Percentiles rank a stretch among this genome's conserved stretches.
These are phyloP conservation scores for Oxystoma pomonae DNA, from an alignment of 2,888 invertebrate species.

Conservation along the genomic window DNA sequence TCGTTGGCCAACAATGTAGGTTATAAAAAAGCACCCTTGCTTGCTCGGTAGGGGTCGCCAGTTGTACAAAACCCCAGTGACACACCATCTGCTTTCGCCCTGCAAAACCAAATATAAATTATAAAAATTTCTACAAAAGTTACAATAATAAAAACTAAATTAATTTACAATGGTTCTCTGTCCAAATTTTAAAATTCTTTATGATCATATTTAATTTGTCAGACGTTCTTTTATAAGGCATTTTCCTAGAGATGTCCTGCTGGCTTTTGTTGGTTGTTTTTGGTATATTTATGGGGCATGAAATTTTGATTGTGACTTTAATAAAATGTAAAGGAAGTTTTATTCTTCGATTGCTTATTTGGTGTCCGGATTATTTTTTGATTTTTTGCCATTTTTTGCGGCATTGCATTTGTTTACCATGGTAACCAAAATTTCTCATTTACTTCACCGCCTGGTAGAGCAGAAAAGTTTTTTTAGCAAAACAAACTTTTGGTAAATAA, in stretches of 20 bases:
- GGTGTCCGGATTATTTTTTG: no score
- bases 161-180: not conserved
- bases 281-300: not conserved
- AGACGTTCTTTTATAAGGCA: not conserved
- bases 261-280: not conserved
- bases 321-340: no score
- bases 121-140: not conserved
- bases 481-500: no score
- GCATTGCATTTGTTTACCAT: no score
- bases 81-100: not conserved
- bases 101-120: not conserved
- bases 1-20: not conserved
- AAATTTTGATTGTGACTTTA: not conserved
- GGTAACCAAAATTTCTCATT: no score
- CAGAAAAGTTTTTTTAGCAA: no score
- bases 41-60: not conserved
- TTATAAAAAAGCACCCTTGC: not conserved
- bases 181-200: not conserved
- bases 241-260: not conserved
- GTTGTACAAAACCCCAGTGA: not conserved
- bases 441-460: no score
- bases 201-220: not conserved
- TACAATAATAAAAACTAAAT: not conserved
- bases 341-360: no score
- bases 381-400: no score